Conservation (phyloP, 2,888 invertebrate species). For the Heliconius erato region DNA sequence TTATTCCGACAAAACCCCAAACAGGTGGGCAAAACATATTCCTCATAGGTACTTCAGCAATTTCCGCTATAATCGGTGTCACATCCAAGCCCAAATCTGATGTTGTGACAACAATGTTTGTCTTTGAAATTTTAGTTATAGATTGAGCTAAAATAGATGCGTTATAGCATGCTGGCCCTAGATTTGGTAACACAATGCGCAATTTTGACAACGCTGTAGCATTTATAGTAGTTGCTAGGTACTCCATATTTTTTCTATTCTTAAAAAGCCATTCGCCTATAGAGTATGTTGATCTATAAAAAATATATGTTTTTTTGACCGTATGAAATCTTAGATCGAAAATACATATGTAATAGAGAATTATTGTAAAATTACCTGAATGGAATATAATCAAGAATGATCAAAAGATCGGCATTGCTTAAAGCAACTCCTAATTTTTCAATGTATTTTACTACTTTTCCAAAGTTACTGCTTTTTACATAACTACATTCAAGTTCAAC, state of each 20-base stretch:
- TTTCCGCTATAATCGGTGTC: constrained; percentile 72
- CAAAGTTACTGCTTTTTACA: constrained; percentile 62
- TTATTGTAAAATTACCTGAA: constrained; percentile 64
- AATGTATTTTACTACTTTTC: constrained; percentile 72
- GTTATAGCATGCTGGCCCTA: constrained; percentile 86
- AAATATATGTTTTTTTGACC: not conserved
- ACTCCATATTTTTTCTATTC: constrained; percentile 71
- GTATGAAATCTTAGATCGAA: not conserved
- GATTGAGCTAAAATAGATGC: constrained; percentile 80
- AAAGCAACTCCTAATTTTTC: constrained; percentile 79
- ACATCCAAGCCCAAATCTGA: constrained; percentile 85
- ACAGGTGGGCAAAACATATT: constrained; percentile 87
- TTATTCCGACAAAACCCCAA: constrained; percentile 87
- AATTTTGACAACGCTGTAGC: constrained; percentile 76
- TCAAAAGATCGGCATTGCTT: constrained; percentile 80
- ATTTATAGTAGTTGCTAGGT: constrained; percentile 81
- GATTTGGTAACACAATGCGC: constrained; percentile 82
- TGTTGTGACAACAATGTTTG: constrained; percentile 85
- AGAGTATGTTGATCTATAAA: constrained; percentile 63
- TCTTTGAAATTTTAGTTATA: constrained; percentile 70
- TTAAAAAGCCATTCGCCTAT: constrained; percentile 74
- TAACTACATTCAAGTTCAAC: constrained; percentile 73
- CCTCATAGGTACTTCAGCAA: constrained; percentile 75
- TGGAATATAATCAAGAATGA: constrained; percentile 80
- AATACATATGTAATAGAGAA: not conserved